Evolutionary conservation across 2,888 invertebrate genomes (phyloP).

Genomic region (Slavum lentiscoides): DNA sequence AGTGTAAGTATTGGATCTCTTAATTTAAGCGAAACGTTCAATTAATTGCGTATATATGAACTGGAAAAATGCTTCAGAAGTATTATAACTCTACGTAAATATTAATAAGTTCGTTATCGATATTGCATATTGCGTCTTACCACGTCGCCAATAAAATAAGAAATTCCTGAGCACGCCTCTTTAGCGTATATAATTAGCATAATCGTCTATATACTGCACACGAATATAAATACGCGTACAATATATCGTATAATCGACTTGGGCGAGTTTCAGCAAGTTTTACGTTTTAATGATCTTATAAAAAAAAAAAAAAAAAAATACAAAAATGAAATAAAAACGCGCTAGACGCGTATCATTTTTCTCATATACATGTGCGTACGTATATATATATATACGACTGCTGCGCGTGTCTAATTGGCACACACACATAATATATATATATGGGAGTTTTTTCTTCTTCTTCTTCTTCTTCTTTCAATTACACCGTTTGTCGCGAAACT

Average conservation of each 20-base stretch:
- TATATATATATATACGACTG: not conserved
- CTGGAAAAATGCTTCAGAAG: no score
- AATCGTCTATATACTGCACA: not conserved
- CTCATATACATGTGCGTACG: not conserved
- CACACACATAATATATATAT: not conserved
- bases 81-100: no score
- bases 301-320: not conserved
- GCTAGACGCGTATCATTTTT: conserved; percentile 19
- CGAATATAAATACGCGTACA: not conserved
- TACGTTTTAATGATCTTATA: conserved; percentile 23
- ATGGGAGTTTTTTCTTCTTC: not conserved
- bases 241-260: not conserved
- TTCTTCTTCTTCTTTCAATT: conserved; percentile 39
- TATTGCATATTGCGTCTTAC: no score
- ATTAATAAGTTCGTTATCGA: no score
- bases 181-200: not conserved
- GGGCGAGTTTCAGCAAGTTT: not conserved
- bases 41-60: no score
- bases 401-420: conserved; percentile 26
- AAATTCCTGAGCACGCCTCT: not conserved
- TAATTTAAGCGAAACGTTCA: no score
- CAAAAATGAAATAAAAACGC: conserved; percentile 3
- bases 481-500: conserved; percentile 45
- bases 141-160: no score
- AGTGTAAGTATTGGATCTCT: no score